Evolutionary conservation across 2,113 vertebrate species (phyloP).

Genomic region (Pithys albifrons): DNA sequence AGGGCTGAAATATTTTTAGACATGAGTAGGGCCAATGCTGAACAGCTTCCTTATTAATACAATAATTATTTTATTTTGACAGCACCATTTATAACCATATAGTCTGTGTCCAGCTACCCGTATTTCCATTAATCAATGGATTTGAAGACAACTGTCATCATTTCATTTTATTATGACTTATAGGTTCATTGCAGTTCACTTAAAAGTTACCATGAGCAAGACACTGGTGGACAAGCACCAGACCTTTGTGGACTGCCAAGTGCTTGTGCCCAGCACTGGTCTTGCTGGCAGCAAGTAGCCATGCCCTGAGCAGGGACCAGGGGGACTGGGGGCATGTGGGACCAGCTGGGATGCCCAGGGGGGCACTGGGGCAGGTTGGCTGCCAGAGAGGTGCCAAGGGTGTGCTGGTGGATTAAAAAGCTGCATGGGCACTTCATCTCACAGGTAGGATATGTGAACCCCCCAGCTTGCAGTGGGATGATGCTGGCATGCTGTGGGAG

Average conservation of each 20-base stretch:
- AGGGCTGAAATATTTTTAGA: slow-evolving; percentile 16
- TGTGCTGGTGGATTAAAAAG: background rate
- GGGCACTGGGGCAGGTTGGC: background rate
- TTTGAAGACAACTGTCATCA: slow-evolving; percentile 75
- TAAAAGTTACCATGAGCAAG: slow-evolving; percentile 21
- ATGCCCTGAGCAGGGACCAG: background rate
- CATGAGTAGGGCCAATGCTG: slow-evolving; percentile 12
- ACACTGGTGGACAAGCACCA: background rate
- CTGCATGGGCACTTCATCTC: background rate
- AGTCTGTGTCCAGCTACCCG: slow-evolving; percentile 77
- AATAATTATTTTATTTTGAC: slow-evolving; percentile 82
- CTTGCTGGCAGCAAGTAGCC: background rate
- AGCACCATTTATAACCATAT: slow-evolving; percentile 82
- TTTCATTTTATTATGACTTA: slow-evolving; percentile 78
- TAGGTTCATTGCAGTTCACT: slow-evolving; percentile 68
- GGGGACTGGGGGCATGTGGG: fast-evolving
- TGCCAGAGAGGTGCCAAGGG: background rate
- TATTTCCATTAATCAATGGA: slow-evolving; percentile 80
- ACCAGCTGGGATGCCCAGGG: background rate
- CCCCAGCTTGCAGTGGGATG: fast-evolving
- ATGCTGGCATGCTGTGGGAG: background rate
- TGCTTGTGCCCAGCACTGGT: fast-evolving
- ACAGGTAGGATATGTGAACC: fast-evolving
- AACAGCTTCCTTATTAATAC: slow-evolving; percentile 78
- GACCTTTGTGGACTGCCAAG: background rate